Evolutionary conservation across 2,888 invertebrate genomes (phyloP).

Genomic region (Scaptomyza polygonia): DNA sequence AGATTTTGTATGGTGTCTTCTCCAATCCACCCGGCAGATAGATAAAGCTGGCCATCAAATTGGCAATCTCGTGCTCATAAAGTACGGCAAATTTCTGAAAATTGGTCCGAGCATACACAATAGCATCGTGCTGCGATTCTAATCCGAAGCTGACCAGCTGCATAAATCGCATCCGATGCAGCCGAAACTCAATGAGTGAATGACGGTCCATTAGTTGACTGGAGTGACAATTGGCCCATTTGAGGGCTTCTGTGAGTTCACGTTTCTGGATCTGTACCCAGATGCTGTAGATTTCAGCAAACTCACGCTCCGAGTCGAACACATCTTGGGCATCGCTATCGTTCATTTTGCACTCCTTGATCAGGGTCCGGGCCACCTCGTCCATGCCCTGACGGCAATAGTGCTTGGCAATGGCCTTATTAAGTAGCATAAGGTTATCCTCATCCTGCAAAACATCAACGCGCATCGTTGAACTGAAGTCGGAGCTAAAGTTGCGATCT

Average conservation of each 20-base stretch:
- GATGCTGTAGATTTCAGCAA: conserved; percentile 93
- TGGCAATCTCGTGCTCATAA: conserved; percentile 93
- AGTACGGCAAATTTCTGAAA: conserved; percentile 92
- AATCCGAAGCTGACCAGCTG: conserved; percentile 85
- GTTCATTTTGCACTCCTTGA: conserved; percentile 82
- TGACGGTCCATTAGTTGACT: conserved; percentile 87
- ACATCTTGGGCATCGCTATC: conserved; percentile 82
- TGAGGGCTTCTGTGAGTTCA: conserved; percentile 92
- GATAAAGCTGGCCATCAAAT: conserved; percentile 93
- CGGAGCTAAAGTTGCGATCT: conserved; percentile 96
- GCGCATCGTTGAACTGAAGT: conserved; percentile 94
- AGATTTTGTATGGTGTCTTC: conserved; percentile 91
- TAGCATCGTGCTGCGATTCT: conserved; percentile 91
- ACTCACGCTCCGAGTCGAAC: conserved; percentile 87
- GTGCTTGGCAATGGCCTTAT: conserved; percentile 97
- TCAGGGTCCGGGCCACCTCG: conserved; percentile 93
- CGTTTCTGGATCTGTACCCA: conserved; percentile 92
- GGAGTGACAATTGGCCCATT: conserved; percentile 93
- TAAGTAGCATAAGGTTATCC: conserved; percentile 88
- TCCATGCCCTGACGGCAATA: conserved; percentile 97
- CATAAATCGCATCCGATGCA: conserved; percentile 92
- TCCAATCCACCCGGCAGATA: conserved; percentile 91
- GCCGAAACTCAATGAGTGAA: conserved; percentile 89
- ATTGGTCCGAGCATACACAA: conserved; percentile 93
- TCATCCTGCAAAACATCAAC: conserved; percentile 90